phyloP scores from a whole-genome alignment of 2,888 invertebrate genomes.

The Bombylius discolor region DNA sequence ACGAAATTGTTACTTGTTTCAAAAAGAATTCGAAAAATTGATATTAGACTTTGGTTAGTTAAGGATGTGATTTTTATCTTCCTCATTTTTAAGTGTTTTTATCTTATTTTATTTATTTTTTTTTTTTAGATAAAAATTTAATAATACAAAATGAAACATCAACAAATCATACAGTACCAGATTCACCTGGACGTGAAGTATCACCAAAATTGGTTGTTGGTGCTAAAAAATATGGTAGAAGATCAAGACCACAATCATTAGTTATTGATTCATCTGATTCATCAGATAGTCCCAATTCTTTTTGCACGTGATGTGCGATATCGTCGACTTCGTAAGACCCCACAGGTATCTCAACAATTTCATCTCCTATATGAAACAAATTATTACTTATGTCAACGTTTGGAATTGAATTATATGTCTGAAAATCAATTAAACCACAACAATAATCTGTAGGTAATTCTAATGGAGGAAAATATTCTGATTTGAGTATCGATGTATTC shows the following conservation, averaged over 20 bases:
- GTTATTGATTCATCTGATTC: constrained; percentile 31
- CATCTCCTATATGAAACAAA: no score
- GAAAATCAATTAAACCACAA: no score
- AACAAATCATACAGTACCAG: constrained; percentile 30
- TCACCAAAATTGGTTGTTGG: constrained; percentile 61
- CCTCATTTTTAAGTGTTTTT: background rate
- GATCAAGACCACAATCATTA: constrained; percentile 48
- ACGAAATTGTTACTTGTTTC: no score
- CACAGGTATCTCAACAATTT: no score
- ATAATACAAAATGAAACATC: constrained; percentile 22
- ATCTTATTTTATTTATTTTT: background rate
- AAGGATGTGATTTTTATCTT: background rate
- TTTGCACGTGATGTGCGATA: no score
- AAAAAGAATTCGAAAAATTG: background rate
- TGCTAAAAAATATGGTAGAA: constrained; percentile 61
- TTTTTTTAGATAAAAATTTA: constrained; percentile 24
- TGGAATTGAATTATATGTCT: no score
- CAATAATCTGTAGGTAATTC: no score
- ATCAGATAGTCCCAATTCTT: constrained; percentile 33
- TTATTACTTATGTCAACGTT: no score
- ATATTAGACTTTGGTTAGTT: constrained; percentile 6
- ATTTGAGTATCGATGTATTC: no score
- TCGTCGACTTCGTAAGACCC: no score
- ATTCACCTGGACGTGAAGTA: constrained; percentile 53
- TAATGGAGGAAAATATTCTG: no score